Base-by-base conservation (phyloP, 2,888 invertebrate genomes). In the Leucophenga maculata region DNA sequence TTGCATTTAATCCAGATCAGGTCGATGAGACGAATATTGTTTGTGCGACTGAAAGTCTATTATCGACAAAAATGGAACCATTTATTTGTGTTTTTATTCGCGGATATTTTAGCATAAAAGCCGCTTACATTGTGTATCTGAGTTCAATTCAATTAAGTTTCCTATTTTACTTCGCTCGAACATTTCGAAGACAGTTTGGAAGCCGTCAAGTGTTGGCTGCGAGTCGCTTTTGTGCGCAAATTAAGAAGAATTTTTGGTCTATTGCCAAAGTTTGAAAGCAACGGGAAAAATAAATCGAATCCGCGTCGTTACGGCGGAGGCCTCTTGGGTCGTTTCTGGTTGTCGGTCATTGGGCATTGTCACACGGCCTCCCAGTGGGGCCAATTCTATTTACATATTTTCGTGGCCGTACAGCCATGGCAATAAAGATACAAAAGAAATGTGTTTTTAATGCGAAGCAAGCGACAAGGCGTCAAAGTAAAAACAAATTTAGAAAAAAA, bases 221-320 rank as follows among this genome's bases (percentile, higher is more conserved):
- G 59, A 59, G 32, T 59, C 18, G 44, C 26, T 48, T 57, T 64
- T 64, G 62, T 64, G 46, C 62, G 62, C 48, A 64, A 64, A 64
- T 64, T 64, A 48, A 46, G 62, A 46, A 48, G 48, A 48, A 64
- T 59, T 26, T 64, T 48, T 64, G 62, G 46, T 64, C 22, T 46
- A 64, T 48, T 64, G 62, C 22, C 62, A 64, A 57, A 48, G 26
- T 14, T 32, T 9, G 14, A 59, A 3, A 59, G n/a, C 20, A 46
- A 39, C 62, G 20, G n/a, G 6, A 39, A 64, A 48, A 64, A 60
- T 60, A 31, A 60, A 60, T 44, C 39, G 32, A 59, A 32, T 32
- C 18, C 59, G 22, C n/a, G 39, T 59, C 39, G 60, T 8, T 39
- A 11, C 39, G 3, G 11, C 39, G 39, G 39, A 8, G 39, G 39